These are phyloP conservation scores for Euclidia mi DNA, from an alignment of 2,888 invertebrate genomes.

Conservation along the genomic window DNA sequence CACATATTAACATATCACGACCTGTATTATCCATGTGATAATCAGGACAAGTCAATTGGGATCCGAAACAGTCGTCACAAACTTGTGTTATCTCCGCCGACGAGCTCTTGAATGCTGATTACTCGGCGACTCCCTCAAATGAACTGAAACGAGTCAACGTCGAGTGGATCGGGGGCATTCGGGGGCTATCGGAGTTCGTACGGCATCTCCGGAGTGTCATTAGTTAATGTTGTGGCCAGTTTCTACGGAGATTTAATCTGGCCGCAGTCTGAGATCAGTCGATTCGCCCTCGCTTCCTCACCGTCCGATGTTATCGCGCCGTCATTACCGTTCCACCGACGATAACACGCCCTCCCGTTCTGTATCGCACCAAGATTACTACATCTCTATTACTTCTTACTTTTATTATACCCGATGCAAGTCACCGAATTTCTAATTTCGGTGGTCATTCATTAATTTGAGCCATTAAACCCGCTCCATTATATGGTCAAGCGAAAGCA, in stretches of 20 bases:
- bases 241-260: constrained; percentile 78
- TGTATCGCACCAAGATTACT: constrained; percentile 60
- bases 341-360: constrained; percentile 69
- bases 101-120: constrained; percentile 67
- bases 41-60: constrained; percentile 56
- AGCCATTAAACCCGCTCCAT: constrained; percentile 52
- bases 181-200: constrained; percentile 67
- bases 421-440: constrained; percentile 50
- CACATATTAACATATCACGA: constrained; percentile 40
- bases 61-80: constrained; percentile 53
- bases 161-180: constrained; percentile 67
- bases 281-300: constrained; percentile 69
- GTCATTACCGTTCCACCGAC: constrained; percentile 75
- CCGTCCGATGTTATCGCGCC: constrained; percentile 62
- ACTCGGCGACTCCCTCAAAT: constrained; percentile 65
- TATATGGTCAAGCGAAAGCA: constrained; percentile 65
- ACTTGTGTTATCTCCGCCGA: constrained; percentile 58
- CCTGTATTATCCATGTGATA: constrained; percentile 53
- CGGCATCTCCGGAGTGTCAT: constrained; percentile 78
- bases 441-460: constrained; percentile 50
- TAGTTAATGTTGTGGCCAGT: constrained; percentile 85
- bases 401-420: constrained; percentile 59
- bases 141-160: constrained; percentile 69
- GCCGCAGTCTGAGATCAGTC: constrained; percentile 72
- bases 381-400: constrained; percentile 70